Conservation (phyloP, 2,113 vertebrate genomes). For the Girardinichthys multiradiatus region DNA sequence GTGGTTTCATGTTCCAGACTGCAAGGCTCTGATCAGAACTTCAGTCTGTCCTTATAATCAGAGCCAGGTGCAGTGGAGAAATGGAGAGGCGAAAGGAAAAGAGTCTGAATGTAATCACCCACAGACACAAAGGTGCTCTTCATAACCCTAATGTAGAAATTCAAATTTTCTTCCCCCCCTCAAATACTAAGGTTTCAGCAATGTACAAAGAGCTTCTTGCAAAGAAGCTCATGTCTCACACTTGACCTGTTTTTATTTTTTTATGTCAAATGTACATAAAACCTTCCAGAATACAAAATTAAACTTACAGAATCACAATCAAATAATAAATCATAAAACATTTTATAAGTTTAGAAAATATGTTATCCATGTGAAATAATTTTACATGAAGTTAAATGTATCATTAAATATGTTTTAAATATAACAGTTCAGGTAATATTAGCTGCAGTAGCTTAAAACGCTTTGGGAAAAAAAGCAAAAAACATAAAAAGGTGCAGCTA, state of each 20-base stretch:
- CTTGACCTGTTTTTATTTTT: not conserved
- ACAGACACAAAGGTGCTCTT: conserved; percentile 54
- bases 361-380: not conserved
- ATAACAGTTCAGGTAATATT: no score
- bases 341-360: not conserved
- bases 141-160: conserved; percentile 22
- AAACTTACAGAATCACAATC: no score
- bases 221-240: not conserved
- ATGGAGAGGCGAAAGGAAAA: conserved; percentile 15
- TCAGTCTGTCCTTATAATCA: conserved; percentile 59
- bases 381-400: no score
- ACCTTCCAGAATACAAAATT: not conserved
- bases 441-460: no score
- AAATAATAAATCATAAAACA: no score
- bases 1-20: conserved; percentile 56
- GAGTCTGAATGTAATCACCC: conserved; percentile 35
- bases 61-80: conserved; percentile 61
- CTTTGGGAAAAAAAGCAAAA: not conserved
- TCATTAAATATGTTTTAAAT: no score
- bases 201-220: not conserved
- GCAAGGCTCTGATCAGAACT: conserved; percentile 54
- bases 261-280: not conserved
- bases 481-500: not conserved
- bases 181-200: not conserved
- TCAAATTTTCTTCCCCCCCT: not conserved